Percentiles rank a stretch among this genome's conserved stretches.
Evolutionary conservation across 2,113 vertebrate genomes (phyloP).

Genomic region (Numida meleagris): DNA sequence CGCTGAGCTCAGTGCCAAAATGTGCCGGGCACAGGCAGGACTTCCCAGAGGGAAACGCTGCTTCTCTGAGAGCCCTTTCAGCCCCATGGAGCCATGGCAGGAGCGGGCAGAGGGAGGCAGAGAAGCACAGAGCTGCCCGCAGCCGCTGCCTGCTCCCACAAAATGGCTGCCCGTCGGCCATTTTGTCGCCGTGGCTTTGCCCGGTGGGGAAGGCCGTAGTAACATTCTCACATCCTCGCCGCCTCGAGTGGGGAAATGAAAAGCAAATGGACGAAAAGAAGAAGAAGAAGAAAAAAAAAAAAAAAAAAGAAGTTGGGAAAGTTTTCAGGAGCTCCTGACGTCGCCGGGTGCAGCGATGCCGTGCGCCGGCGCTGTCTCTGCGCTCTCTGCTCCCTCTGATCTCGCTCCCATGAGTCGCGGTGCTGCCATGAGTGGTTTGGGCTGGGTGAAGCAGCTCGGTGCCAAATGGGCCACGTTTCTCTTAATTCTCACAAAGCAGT

Average conservation of each 20-base stretch:
- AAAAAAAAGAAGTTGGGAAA: not conserved
- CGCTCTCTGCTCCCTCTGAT: too few species aligned
- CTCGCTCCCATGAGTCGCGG: too few species aligned
- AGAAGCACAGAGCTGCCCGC: not conserved
- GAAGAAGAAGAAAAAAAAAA: rapidly evolving
- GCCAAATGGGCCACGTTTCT: too few species aligned
- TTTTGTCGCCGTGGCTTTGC: constrained; percentile 54
- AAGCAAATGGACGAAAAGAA: not conserved
- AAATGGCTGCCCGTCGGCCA: constrained; percentile 71
- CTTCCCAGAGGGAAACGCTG: not conserved
- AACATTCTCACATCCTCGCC: rapidly evolving
- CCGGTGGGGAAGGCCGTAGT: not conserved
- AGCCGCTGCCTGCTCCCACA: not conserved
- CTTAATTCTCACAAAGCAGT: too few species aligned
- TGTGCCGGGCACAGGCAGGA: not conserved
- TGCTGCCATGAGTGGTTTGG: too few species aligned
- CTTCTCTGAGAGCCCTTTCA: not conserved
- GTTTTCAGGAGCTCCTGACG: not conserved
- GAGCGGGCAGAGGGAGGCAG: not conserved
- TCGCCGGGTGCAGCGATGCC: not conserved
- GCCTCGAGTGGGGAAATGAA: not conserved
- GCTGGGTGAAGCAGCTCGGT: too few species aligned
- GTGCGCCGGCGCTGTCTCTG: too few species aligned
- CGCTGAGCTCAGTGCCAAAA: not conserved
- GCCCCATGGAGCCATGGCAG: not conserved